Evolutionary conservation across 1,140 invertebrate genomes (phyloP).

Genomic region (Drosophila repleta): DNA sequence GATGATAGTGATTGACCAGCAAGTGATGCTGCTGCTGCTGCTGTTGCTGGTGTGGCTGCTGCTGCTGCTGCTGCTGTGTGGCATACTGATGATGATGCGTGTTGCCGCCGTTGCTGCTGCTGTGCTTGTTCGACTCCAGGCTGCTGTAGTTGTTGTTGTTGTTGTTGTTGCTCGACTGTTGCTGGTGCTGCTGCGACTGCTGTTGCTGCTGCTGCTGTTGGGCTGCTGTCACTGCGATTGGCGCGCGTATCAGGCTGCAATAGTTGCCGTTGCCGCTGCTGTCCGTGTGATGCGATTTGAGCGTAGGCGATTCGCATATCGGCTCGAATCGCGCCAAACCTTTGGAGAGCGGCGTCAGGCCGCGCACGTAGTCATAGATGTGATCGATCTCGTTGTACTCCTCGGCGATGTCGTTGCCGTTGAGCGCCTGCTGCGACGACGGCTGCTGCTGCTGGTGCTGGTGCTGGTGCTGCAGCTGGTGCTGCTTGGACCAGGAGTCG

Average conservation of each 20-base stretch:
- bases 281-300: constrained; percentile 81
- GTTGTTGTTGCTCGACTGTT: constrained; percentile 49
- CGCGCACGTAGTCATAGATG: constrained; percentile 97
- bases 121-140: constrained; percentile 79
- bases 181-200: constrained; percentile 37
- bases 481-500: constrained; percentile 84
- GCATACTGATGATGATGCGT: constrained; percentile 42
- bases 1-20: constrained; percentile 83
- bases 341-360: constrained; percentile 94
- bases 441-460: constrained; percentile 40
- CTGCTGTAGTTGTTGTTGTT: constrained; percentile 82
- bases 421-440: constrained; percentile 73
- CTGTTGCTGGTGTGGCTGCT: constrained; percentile 21
- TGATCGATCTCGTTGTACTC: constrained; percentile 98
- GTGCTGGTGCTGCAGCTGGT: too few relatives aligned
- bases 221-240: constrained; percentile 27
- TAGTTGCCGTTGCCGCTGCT: constrained; percentile 81
- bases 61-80: constrained; percentile 17
- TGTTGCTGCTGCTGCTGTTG: constrained; percentile 38
- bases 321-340: constrained; percentile 87
- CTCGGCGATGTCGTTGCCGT: constrained; percentile 86
- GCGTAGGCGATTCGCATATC: constrained; percentile 84
- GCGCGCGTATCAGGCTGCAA: constrained; percentile 77
- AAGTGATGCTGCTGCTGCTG: constrained; percentile 73
- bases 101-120: constrained; percentile 75